Evolutionary conservation across 2,797 vertebrate genomes (phyloP), one percentile per base, ranked within the genome.

Genomic region (Monodelphis domestica): DNA sequence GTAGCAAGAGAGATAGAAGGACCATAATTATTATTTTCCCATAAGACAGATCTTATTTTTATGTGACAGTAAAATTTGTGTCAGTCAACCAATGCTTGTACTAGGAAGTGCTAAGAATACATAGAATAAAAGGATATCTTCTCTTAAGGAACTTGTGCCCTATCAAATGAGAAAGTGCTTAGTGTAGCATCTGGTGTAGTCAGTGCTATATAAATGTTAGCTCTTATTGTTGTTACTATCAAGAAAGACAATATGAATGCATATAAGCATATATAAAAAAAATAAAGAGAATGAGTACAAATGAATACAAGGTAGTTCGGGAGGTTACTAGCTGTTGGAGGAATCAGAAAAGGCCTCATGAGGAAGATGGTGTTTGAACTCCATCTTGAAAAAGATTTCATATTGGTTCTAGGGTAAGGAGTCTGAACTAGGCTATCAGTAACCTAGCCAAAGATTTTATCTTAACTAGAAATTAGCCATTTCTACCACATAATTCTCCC

Each of bases 161-260:
- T 45, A 26, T 78, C 70, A 78, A 78, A 78, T 78, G 38, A 45
- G 38, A 45, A 78, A 45, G 9, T 45, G 38, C 38, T 70, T 70
- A 70, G 12, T 15, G 17, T 24, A 3, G 17, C 24, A 15, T 78
- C 70, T 45, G 17, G n/a, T 70, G 38, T n/a, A 78, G 63, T 78
- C 21, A 26, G 17, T 0, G 2, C 9, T 53, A 6, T 9, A 3
- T 38, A 53, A 84, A 88, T 91, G 51, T 84, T 91, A 63, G 17
- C 92, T 94, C 24, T 17, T 91, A 91, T 94, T 91, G 92, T 38
- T 93, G 0, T 87, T 56, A 38, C 15, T 59, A 9, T 87, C 24
- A 89, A 38, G 52, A 11, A 50, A 70, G 11, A 33, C 6, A 24
- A 0, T 57, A 51, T 45, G 21, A 24, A 9, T 45, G 5, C n/a